phyloP scores from a whole-genome alignment of 2,797 vertebrate species.

The Oryzias dopingdopingensis region DNA sequence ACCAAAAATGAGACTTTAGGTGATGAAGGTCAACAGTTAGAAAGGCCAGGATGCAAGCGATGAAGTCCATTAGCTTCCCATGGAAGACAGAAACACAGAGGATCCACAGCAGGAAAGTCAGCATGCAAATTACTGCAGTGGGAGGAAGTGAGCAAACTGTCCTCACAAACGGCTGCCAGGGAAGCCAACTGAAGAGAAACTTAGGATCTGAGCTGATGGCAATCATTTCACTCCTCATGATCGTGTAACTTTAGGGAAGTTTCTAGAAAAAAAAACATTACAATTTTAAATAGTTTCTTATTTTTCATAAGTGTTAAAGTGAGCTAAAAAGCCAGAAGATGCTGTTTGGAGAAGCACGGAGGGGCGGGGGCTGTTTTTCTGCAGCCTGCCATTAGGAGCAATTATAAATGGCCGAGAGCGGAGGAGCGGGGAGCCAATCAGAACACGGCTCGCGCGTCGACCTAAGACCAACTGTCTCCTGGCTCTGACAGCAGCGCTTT shows the following conservation, averaged over 20 bases:
- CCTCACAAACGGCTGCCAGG: slow-evolving; percentile 18
- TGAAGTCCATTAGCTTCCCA: too few species aligned
- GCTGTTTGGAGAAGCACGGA: slow-evolving; percentile 75
- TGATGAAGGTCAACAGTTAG: neutral
- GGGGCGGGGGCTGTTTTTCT: slow-evolving; percentile 87
- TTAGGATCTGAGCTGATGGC: too few species aligned
- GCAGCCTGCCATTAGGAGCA: slow-evolving; percentile 96
- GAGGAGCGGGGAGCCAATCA: slow-evolving; percentile 94
- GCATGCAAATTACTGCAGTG: slow-evolving; percentile 74
- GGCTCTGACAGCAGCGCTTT: slow-evolving; percentile 99
- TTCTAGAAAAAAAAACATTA: too few species aligned
- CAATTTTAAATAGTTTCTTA: too few species aligned
- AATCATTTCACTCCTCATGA: too few species aligned
- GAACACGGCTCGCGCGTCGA: slow-evolving; percentile 98
- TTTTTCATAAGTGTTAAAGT: too few species aligned
- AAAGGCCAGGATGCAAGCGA: too few species aligned
- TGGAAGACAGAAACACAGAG: neutral
- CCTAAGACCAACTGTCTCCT: slow-evolving; percentile 99
- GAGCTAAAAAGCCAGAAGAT: too few species aligned
- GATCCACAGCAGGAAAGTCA: slow-evolving; percentile 34
- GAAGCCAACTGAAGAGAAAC: slow-evolving; percentile 13
- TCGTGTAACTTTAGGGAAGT: too few species aligned
- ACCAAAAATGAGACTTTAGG: neutral
- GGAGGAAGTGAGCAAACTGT: slow-evolving; percentile 43
- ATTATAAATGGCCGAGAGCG: slow-evolving; percentile 99